Base-by-base conservation (phyloP, 2,113 vertebrate genomes). In the Eulemur macaco region DNA sequence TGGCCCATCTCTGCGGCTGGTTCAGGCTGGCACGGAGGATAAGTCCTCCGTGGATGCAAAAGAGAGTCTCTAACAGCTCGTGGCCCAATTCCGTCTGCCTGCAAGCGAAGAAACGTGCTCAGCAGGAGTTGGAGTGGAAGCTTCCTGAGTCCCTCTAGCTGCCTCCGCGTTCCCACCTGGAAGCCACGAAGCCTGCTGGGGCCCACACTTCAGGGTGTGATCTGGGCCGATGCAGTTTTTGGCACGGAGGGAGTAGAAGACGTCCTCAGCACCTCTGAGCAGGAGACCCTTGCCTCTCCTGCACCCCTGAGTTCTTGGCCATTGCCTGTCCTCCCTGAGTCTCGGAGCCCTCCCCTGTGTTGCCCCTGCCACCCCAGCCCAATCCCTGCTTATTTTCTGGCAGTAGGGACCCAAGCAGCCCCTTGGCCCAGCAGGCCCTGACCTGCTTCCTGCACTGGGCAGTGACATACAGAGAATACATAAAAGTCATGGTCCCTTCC, bases 101-200 rank as follows among this genome's bases (percentile, higher is more conserved):
- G 20, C 27, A 29, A 17, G 14, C 3, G 20, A 60, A 68, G 31
- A 45, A 0, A 10, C n/a, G 0, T 4, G 13, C 4, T 8, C 6
- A 0, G 1, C 3, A 4, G 60, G 45, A 45, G 9, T 6, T 14
- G 54, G 25, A 18, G 2, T 2, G 37, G 80, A 58, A 39, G 14
- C 9, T 45, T 37, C 56, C 9, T 0, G 20, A 27, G 20, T 13
- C 56, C 69, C 27, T 42, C 17, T 2, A 1, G 14, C 21, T 1
- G 25, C 45, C 45, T 56, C 14, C 2, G 6, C n/a, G 29, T 66
- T 45, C 52, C 45, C 52, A 42, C 17, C 29, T 9, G 69, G 52
- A 73, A 17, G 12, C 5, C 0, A 21, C 69, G 34, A 17, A n/a
- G 23, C 15, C 14, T 5, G 54, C 39, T 6, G 23, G 39, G 3